Evolutionary conservation across 2,797 vertebrate genomes (phyloP), one percentile per base, ranked within the genome.

Genomic region (Picus viridis): DNA sequence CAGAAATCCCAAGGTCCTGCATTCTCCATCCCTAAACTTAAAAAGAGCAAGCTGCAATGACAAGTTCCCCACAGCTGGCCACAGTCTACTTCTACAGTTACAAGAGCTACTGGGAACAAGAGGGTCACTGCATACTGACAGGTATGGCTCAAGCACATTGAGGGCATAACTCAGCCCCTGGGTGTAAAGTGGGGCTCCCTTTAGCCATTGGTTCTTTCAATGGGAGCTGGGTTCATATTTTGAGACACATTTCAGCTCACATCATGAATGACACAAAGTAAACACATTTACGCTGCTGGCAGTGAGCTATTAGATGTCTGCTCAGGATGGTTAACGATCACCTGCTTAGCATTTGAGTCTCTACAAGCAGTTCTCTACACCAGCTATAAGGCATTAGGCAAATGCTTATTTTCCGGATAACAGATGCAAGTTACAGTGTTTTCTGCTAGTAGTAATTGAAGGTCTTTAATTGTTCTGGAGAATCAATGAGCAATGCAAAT

Each of bases 371-470:
- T 82, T 96, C 58, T 95, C 77, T 93, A 96, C 69, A 94, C 64
- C 62, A 86, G 78, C 91, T 94, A 75, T 94, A 96, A 94, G 94
- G 94, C 93, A 92, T 90, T 92, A 95, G 90, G 90, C 84, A 94
- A 92, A 96, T 70, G 67, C 59, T 93, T 84, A 36, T 77, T 88
- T 75, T 87, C 53, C 93, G 88, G 82, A 76, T 83, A 89, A 86
- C 20, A 88, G 79, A 77, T 80, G 34, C 53, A 80, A 90, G 59
- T 93, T 96, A 91, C 83, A 83, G 65, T 94, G 86, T 74, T 95
- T 86, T 86, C 77, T 82, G 63, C 80, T 83, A 94, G 68, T 65
- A 92, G 58, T 73, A 74, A 83, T 23, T 67, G 14, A 72, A 49
- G 39, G 20, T 85, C 27, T 61, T 89, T 69, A 91, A 72, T 29